Conservation (phyloP, 2,888 invertebrate genomes). For the Cephus runcator region DNA sequence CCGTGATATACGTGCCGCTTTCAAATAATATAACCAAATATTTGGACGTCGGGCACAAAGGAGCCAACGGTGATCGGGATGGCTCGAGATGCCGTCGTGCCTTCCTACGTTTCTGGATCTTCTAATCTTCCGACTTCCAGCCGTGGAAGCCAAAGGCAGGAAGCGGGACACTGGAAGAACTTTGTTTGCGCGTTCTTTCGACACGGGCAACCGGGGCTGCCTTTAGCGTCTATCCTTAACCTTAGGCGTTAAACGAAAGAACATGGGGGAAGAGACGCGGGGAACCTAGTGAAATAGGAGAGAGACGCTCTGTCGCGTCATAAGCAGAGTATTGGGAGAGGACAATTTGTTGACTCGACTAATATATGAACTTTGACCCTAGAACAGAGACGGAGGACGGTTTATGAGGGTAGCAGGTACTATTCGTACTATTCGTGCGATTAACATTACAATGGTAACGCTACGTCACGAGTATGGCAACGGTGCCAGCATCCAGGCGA, state of each 20-base stretch:
- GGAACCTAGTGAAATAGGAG: background rate
- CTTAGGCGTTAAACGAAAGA: background rate
- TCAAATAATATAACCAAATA: constrained; percentile 21
- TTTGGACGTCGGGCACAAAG: constrained; percentile 17
- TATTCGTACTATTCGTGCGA: background rate
- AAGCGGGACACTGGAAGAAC: background rate
- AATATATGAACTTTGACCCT: background rate
- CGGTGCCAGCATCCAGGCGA: background rate
- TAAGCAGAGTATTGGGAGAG: background rate
- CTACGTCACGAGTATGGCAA: background rate
- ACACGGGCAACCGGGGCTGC: background rate
- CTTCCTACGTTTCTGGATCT: background rate
- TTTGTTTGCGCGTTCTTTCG: background rate
- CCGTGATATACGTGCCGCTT: constrained; percentile 17
- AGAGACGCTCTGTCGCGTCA: background rate
- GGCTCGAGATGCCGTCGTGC: background rate
- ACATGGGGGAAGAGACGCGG: background rate
- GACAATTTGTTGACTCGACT: background rate
- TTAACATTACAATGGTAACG: background rate
- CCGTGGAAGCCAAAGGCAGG: background rate
- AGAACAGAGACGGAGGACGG: background rate
- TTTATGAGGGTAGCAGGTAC: background rate
- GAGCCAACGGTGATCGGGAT: background rate
- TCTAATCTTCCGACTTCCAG: background rate
- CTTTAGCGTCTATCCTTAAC: background rate